Percentiles rank a stretch among this genome's conserved stretches.
phyloP scores from a whole-genome alignment of 2,113 vertebrate genomes.

The Paratilapia polleni region DNA sequence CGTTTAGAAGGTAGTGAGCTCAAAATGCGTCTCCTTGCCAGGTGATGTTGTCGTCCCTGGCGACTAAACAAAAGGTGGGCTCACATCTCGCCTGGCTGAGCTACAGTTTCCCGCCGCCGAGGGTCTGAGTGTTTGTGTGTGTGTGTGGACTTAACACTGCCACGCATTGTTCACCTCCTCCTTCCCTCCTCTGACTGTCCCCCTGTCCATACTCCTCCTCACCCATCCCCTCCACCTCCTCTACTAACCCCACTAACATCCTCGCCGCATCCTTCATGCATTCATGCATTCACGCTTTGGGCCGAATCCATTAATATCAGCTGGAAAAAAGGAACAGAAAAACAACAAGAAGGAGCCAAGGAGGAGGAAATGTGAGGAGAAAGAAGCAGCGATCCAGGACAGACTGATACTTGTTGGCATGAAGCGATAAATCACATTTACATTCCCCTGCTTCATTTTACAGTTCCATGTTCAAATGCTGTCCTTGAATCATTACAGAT shows the following conservation, averaged over 20 bases:
- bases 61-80: constrained; percentile 59
- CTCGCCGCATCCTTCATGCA: constrained; percentile 46
- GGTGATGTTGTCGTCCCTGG: constrained; percentile 61
- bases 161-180: constrained; percentile 51
- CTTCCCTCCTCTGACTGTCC: constrained; percentile 28
- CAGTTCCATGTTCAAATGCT: constrained; percentile 37
- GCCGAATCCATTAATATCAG: constrained; percentile 50
- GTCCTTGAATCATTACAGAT: constrained; percentile 31
- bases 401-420: constrained; percentile 31
- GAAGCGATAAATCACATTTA: constrained; percentile 45
- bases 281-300: constrained; percentile 54
- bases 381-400: constrained; percentile 46
- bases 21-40: constrained; percentile 35
- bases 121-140: constrained; percentile 33
- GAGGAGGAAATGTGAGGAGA: constrained; percentile 3
- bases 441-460: constrained; percentile 43
- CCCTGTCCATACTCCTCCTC: constrained; percentile 28
- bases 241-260: constrained; percentile 75
- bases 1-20: constrained; percentile 52
- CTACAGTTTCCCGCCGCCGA: constrained; percentile 35
- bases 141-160: constrained; percentile 40
- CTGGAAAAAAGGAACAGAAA: constrained; percentile 17
- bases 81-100: constrained; percentile 51
- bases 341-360: constrained; percentile 18
- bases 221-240: constrained; percentile 22